Conservation (phyloP, 2,888 invertebrate genomes). For the Leptinotarsa tumamoca region DNA sequence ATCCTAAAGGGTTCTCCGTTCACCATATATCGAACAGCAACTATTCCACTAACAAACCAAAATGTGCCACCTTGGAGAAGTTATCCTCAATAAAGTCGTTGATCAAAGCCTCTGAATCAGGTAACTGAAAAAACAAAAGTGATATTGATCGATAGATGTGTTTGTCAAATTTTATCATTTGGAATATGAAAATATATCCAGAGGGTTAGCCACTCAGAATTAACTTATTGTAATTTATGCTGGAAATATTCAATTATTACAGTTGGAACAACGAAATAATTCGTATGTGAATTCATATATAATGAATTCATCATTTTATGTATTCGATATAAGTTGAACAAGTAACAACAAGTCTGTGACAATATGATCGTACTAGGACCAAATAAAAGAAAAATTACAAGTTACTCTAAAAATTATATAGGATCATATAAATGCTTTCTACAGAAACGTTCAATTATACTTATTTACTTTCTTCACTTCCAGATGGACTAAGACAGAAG, state of each 20-base stretch:
- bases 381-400: no score
- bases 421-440: neutral
- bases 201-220: no score
- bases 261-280: no score
- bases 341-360: no score
- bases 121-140: neutral
- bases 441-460: neutral
- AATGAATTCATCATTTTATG: no score
- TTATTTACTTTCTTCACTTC: neutral
- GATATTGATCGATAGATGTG: neutral
- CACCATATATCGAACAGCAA: neutral
- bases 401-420: neutral
- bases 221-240: no score
- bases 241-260: no score
- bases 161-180: no score
- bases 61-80: neutral
- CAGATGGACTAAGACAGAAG: neutral
- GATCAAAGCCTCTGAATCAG: neutral
- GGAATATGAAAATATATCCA: no score
- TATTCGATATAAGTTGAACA: no score
- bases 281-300: no score
- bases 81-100: conserved; percentile 4
- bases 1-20: conserved; percentile 44
- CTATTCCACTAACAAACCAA: neutral
- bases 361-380: no score